Base-by-base conservation (phyloP, 2,113 vertebrate genomes). In the Thryonomys swinderianus region DNA sequence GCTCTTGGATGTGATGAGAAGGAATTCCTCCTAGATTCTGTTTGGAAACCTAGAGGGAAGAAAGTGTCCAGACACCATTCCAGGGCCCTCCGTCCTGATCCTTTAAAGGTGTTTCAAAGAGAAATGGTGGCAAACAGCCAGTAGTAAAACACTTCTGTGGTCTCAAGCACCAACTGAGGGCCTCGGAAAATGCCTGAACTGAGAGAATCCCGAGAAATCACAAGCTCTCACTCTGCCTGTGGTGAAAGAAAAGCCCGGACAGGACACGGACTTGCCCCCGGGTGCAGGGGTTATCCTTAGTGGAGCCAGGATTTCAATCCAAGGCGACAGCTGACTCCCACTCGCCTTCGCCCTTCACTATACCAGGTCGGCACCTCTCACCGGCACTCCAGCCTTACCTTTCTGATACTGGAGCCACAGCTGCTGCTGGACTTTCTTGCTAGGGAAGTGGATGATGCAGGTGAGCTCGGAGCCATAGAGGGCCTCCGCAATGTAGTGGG, bases 321-420 rank as follows among this genome's bases (percentile, higher is more conserved):
- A 4, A 21, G 42, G 61, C 61, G 34, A n/a, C 53, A 2, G 25
- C 2, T n/a, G 5, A 69, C 27, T 66, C 61, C 71, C 13, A 25
- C 34, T 40, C 1, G 5, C 14, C 61, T 57, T n/a, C 13, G 85
- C 69, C 27, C 37, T 13, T 7, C 0, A 8, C 7, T 18, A 5
- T 1, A 3, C 53, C 45, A 42, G 51, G 78, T 53, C 2, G 0
- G 53, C 34, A 3, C 82, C 66, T 76, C 69, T 73, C 27, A 2
- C 13, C 17, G 0, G 14, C 55, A 9, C 81, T 8, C 0, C 1
- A 0, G 0, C 57, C 99, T 99, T 98, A 99, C 99, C 99, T 99
- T 99, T 99, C 98, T 99, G 99, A 96, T 99, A 99, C 98, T 99
- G 99, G 32, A 99, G 98, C 99, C 99, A 99, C 81, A 99, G 99